phyloP scores from a whole-genome alignment of 2,888 invertebrate species.

The Tipula confusa region DNA sequence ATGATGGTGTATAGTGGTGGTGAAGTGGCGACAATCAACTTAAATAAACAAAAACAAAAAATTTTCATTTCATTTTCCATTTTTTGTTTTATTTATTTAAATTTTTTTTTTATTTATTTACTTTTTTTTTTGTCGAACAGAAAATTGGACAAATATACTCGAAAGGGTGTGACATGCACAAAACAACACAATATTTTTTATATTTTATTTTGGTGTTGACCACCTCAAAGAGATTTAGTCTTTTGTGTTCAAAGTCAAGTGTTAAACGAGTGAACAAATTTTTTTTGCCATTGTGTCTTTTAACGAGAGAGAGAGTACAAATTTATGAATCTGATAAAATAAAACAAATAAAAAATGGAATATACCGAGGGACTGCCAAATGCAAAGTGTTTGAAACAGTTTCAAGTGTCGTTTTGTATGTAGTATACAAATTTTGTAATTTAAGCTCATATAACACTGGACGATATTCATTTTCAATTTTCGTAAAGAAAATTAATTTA shows the following conservation, averaged over 20 bases:
- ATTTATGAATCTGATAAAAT: background rate
- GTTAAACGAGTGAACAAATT: background rate
- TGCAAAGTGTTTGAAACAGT: constrained; percentile 20
- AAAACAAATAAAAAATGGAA: background rate
- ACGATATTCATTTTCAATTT: background rate
- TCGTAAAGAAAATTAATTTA: background rate
- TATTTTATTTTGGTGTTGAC: background rate
- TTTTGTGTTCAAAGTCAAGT: constrained; percentile 12
- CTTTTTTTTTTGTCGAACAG: background rate
- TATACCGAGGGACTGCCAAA: background rate
- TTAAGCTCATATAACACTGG: background rate
- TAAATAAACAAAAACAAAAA: background rate
- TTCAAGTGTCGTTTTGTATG: background rate
- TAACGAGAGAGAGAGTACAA: background rate
- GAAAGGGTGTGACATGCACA: constrained; percentile 21
- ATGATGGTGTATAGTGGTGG: no score
- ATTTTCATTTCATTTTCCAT: background rate
- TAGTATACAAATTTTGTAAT: no score
- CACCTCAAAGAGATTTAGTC: constrained; percentile 20
- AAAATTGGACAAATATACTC: constrained; percentile 9
- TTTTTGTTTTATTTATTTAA: constrained; percentile 12
- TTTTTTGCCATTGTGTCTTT: background rate
- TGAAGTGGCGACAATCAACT: background rate
- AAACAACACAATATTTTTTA: background rate
- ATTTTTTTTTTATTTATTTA: constrained; percentile 25